These are phyloP conservation scores for Chalcosyrphus nemorum DNA, from an alignment of 2,888 invertebrate species.

Conservation along the genomic window DNA sequence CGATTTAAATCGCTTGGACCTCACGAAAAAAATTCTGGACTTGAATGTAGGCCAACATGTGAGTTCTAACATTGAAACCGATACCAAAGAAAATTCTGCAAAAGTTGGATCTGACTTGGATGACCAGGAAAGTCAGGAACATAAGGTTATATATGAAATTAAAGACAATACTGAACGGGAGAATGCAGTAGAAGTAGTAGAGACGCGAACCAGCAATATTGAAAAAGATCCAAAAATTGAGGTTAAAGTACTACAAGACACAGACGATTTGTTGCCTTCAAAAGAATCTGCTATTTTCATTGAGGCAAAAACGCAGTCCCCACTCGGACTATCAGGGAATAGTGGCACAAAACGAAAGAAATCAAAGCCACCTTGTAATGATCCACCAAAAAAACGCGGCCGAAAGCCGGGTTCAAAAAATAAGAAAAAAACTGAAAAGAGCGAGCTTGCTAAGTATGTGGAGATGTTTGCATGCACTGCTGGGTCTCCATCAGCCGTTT, in stretches of 20 bases:
- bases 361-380: background rate
- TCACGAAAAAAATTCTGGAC: constrained; percentile 50
- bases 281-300: constrained; percentile 20
- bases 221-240: background rate
- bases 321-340: background rate
- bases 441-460: constrained; percentile 75
- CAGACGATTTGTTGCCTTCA: background rate
- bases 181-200: background rate
- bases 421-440: constrained; percentile 68
- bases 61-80: constrained; percentile 7
- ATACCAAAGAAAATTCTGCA: background rate
- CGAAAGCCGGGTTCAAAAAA: constrained; percentile 72
- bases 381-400: constrained; percentile 74
- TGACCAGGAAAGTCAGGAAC: background rate
- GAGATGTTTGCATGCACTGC: constrained; percentile 74
- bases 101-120: background rate
- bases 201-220: background rate
- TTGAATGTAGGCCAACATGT: constrained; percentile 35
- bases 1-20: constrained; percentile 51
- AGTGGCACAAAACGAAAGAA: constrained; percentile 23
- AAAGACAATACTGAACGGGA: background rate
- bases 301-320: background rate
- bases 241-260: background rate
- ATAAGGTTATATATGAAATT: constrained; percentile 4
- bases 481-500: constrained; percentile 74